Conservation (phyloP, 2,113 vertebrate genomes). For the Atrichornis clamosus region DNA sequence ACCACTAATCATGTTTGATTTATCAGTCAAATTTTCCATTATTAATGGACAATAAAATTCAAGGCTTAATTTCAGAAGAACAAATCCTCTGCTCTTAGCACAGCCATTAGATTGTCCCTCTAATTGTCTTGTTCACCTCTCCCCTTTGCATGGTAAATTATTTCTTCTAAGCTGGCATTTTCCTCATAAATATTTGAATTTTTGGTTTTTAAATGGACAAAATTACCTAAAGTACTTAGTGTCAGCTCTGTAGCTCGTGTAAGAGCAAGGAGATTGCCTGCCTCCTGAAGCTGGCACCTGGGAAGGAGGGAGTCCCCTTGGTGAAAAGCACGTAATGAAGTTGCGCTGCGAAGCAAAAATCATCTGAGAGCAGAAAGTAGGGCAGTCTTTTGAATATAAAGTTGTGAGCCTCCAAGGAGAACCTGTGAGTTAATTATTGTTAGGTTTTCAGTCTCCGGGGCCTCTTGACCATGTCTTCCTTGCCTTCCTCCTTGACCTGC, state of each 20-base stretch:
- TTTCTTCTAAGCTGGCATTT: neutral
- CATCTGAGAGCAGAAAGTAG: slow-evolving; percentile 24
- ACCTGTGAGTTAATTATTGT: slow-evolving; percentile 26
- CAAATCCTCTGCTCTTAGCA: neutral
- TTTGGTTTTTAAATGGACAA: neutral
- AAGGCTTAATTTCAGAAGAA: slow-evolving; percentile 26
- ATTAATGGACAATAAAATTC: slow-evolving; percentile 28
- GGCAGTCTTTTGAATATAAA: slow-evolving; percentile 21
- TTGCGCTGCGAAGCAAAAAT: neutral
- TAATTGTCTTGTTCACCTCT: slow-evolving; percentile 2
- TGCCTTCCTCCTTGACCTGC: neutral
- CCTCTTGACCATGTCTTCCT: neutral
- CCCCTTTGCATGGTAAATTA: neutral
- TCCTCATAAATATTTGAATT: neutral
- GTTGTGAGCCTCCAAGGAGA: neutral
- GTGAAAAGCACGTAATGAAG: neutral
- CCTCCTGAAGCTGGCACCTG: neutral
- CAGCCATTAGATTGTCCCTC: neutral
- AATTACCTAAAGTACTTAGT: neutral
- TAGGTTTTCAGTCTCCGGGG: neutral
- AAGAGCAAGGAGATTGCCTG: neutral
- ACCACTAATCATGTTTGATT: slow-evolving; percentile 2
- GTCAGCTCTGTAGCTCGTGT: neutral
- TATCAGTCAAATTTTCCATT: slow-evolving; percentile 24
- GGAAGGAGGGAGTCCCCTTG: neutral